These are phyloP conservation scores for Alces alces DNA, from an alignment of 2,113 vertebrate species.

Conservation along the genomic window DNA sequence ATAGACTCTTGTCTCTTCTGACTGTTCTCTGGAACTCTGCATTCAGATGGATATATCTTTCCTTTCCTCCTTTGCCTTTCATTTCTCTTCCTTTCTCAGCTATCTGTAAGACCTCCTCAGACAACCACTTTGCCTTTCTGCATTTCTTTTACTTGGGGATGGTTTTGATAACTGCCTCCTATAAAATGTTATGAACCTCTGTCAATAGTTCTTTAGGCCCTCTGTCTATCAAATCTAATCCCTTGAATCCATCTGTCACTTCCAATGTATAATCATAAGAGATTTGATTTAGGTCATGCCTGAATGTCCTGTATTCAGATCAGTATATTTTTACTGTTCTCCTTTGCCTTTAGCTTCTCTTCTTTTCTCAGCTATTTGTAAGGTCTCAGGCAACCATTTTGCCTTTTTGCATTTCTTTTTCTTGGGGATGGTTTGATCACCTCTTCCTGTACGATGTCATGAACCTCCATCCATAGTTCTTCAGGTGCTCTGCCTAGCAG, in stretches of 20 bases:
- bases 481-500: not conserved
- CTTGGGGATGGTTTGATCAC: not conserved
- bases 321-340: not conserved
- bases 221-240: not conserved
- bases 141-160: not conserved
- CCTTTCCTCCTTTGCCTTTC: not conserved
- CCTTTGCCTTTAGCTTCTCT: not conserved
- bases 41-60: not conserved
- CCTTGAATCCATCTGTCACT: not conserved
- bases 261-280: not conserved
- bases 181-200: not conserved
- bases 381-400: not conserved
- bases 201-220: not conserved
- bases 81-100: not conserved
- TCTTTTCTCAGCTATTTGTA: not conserved
- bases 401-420: not conserved
- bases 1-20: not conserved
- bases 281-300: not conserved
- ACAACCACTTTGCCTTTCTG: not conserved
- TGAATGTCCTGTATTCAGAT: not conserved
- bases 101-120: not conserved
- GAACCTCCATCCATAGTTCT: not conserved
- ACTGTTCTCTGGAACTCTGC: not conserved
- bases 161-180: not conserved
- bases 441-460: not conserved